phyloP scores from a whole-genome alignment of 2,113 vertebrate species.

The Myodes glareolus region DNA sequence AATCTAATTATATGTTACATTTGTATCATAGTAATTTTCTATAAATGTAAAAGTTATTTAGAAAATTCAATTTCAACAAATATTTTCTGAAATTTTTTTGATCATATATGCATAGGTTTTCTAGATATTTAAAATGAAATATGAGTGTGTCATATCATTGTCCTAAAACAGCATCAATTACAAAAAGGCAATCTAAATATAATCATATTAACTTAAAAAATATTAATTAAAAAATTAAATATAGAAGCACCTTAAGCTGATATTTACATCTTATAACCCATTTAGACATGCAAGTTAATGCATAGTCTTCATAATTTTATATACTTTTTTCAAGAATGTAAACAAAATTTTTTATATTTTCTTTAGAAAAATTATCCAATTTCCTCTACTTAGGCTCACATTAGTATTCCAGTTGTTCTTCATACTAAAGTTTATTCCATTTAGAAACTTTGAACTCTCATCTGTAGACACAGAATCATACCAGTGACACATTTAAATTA shows the following conservation, averaged over 20 bases:
- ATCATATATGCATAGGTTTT: not conserved
- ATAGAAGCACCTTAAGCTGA: not conserved
- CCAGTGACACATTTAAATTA: not conserved
- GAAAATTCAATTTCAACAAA: not conserved
- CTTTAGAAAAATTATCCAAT: not conserved
- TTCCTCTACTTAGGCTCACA: not conserved
- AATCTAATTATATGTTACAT: not conserved
- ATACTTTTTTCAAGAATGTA: not conserved
- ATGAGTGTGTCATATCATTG: not conserved
- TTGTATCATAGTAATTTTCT: not conserved
- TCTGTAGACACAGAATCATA: not conserved
- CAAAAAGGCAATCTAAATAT: not conserved
- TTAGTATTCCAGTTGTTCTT: not conserved
- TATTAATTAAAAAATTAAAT: too few species aligned
- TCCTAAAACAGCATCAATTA: not conserved
- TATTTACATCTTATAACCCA: not conserved
- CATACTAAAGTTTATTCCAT: not conserved
- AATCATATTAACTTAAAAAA: not conserved
- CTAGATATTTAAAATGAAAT: not conserved
- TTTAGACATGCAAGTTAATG: not conserved
- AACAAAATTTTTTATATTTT: not conserved
- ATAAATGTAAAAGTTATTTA: not conserved
- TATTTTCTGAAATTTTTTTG: not conserved
- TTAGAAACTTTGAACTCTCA: not conserved
- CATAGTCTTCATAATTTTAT: not conserved